These are phyloP conservation scores for Tenthredo distinguenda DNA, from an alignment of 2,888 invertebrate species.

Conservation along the genomic window DNA sequence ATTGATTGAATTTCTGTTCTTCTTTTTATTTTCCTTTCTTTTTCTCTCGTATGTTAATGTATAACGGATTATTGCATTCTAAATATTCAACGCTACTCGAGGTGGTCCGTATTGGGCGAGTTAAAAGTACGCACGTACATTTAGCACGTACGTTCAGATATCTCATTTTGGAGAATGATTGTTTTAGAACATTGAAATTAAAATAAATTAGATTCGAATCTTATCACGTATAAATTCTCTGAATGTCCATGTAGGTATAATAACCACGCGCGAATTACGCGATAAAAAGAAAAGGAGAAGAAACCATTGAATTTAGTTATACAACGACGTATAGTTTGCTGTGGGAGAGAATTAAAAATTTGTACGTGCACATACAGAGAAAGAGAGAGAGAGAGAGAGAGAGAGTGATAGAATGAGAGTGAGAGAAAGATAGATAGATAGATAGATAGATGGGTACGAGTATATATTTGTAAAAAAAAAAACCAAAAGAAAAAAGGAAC, in stretches of 20 bases:
- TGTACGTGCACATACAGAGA: not conserved
- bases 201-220: not conserved
- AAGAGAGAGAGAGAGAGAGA: not conserved
- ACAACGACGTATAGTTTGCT: not conserved
- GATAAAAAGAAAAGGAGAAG: not conserved
- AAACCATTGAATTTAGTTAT: too few species aligned
- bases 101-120: too few species aligned
- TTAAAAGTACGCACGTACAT: too few species aligned
- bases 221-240: too few species aligned
- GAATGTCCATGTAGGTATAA: too few species aligned
- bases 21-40: not conserved
- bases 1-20: not conserved
- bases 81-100: not conserved
- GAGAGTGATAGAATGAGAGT: too few species aligned
- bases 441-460: not conserved
- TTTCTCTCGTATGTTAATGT: not conserved
- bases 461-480: not conserved
- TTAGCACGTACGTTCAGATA: too few species aligned
- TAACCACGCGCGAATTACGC: too few species aligned
- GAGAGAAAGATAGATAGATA: too few species aligned
- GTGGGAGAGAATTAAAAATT: not conserved
- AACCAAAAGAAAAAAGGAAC: too few species aligned
- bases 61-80: not conserved
- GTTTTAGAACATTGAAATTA: not conserved
- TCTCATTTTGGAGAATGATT: not conserved